phyloP scores from a whole-genome alignment of 2,113 vertebrate species.

The Lagopus muta region DNA sequence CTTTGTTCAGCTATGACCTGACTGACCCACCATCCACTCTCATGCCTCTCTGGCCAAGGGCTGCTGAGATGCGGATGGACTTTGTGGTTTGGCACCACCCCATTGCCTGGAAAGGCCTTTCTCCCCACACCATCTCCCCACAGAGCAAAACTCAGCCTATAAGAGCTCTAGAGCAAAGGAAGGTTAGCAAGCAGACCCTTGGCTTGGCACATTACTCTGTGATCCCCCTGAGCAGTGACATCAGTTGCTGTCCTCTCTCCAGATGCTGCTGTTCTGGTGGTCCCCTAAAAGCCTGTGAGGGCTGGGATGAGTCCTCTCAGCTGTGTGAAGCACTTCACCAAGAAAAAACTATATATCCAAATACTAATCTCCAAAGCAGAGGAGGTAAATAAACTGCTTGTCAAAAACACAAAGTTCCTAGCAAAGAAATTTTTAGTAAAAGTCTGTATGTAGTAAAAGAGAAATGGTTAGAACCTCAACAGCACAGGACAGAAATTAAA shows the following conservation, averaged over 20 bases:
- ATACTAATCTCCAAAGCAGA: neutral
- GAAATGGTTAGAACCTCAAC: neutral
- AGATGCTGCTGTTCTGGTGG: neutral
- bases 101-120: neutral
- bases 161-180: neutral
- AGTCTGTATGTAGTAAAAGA: neutral
- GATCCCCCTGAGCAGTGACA: too few species aligned
- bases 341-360: neutral
- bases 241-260: neutral
- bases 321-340: neutral
- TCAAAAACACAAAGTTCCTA: neutral
- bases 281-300: neutral
- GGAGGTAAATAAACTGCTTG: neutral
- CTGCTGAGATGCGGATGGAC: neutral
- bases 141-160: neutral
- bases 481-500: neutral
- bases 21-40: neutral
- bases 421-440: neutral
- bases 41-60: fast-evolving
- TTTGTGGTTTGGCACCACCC: neutral
- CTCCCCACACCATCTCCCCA: fast-evolving
- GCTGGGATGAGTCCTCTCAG: neutral
- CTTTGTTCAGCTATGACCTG: neutral
- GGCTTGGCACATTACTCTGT: neutral
- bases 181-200: neutral